phyloP scores from a whole-genome alignment of 2,113 vertebrate species.

The Pluvialis apricaria region DNA sequence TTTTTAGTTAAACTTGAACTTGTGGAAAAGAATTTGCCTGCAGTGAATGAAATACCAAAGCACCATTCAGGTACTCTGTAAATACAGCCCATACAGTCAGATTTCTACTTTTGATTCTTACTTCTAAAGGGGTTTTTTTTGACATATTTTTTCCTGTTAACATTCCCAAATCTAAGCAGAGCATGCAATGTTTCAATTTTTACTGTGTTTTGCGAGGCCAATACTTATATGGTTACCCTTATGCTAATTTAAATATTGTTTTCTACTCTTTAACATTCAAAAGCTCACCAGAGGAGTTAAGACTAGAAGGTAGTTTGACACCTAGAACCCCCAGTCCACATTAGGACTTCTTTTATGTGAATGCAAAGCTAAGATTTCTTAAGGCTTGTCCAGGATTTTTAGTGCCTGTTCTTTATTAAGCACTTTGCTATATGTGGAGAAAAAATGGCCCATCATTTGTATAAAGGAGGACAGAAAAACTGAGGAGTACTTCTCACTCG shows the following conservation, averaged over 20 bases:
- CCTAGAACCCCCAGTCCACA: background rate
- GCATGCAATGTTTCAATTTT: background rate
- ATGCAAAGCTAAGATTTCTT: background rate
- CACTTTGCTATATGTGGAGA: background rate
- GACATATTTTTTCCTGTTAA: background rate
- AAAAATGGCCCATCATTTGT: background rate
- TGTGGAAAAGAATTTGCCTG: background rate
- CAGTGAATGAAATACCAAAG: background rate
- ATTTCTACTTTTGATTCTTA: background rate
- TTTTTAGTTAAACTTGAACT: background rate
- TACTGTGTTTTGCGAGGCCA: background rate
- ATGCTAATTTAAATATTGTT: background rate
- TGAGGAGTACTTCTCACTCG: background rate
- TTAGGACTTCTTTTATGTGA: background rate
- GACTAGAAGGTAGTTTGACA: background rate
- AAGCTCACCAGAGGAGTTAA: background rate
- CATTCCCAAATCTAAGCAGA: background rate
- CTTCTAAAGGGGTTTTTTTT: background rate
- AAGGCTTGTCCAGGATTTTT: background rate
- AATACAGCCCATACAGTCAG: background rate
- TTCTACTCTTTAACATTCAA: background rate
- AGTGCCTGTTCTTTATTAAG: background rate
- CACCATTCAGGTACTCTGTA: background rate
- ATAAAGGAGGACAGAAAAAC: background rate
- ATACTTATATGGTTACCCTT: background rate